Evolutionary conservation across 2,888 invertebrate genomes (phyloP).

Genomic region (Axea sp.): DNA sequence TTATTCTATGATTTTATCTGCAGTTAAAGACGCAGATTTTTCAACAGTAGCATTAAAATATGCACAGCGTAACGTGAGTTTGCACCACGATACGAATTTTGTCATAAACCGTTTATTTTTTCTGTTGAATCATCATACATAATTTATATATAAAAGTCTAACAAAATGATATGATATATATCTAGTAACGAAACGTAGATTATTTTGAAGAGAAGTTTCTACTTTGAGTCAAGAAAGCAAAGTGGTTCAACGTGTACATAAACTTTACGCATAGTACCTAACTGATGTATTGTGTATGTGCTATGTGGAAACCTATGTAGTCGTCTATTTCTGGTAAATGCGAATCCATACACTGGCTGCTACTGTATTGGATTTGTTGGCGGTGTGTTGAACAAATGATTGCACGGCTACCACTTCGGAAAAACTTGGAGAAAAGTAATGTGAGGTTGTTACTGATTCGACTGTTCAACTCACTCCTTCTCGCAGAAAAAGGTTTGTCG

Average conservation of each 20-base stretch:
- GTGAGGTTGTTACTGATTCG: conserved; percentile 56
- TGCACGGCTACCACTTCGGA: conserved; percentile 71
- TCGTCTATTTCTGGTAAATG: conserved; percentile 61
- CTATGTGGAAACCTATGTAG: conserved; percentile 60
- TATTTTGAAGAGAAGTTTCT: conserved; percentile 54
- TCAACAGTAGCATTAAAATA: too few relatives aligned
- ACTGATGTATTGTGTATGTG: conserved; percentile 56
- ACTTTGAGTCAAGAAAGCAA: conserved; percentile 61
- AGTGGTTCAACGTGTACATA: conserved; percentile 63
- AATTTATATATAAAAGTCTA: too few relatives aligned
- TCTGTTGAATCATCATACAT: too few relatives aligned
- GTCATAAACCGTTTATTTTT: too few relatives aligned
- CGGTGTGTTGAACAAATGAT: conserved; percentile 78
- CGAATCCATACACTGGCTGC: conserved; percentile 59
- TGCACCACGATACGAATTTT: too few relatives aligned
- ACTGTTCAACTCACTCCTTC: conserved; percentile 43
- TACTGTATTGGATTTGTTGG: conserved; percentile 75
- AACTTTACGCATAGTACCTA: conserved; percentile 48
- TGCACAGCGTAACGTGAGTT: too few relatives aligned
- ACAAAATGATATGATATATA: too few relatives aligned
- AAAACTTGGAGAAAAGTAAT: conserved; percentile 69
- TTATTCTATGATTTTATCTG: too few relatives aligned
- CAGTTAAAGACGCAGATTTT: too few relatives aligned
- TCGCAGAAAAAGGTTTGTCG: conserved; percentile 59
- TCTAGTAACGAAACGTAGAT: conserved; percentile 34